Evolutionary conservation across 35 echinoderm and acorn worm species (phyloP).

Genomic region (Strongylocentrotus purpuratus): DNA sequence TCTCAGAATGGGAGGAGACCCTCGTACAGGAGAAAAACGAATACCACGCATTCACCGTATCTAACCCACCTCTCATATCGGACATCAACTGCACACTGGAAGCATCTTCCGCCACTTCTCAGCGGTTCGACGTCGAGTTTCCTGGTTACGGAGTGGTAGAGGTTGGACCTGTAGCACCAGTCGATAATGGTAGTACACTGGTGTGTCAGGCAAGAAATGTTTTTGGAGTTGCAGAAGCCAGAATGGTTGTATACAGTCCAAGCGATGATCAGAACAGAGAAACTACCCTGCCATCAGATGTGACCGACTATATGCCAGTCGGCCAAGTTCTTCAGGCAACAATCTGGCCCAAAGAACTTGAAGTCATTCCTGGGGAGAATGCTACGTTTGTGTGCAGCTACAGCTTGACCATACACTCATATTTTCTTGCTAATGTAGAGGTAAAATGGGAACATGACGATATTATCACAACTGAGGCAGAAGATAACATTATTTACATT

Average conservation of each 20-base stretch:
- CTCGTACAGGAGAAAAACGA: background rate
- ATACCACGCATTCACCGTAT: background rate
- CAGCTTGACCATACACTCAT: background rate
- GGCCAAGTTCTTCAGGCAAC: background rate
- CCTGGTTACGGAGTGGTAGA: background rate
- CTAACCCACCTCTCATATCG: background rate
- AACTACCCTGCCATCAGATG: background rate
- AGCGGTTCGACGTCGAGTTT: background rate
- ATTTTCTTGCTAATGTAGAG: background rate
- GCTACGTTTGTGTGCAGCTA: constrained; percentile 13
- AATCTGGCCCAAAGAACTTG: background rate
- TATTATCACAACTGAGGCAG: background rate
- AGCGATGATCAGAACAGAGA: background rate
- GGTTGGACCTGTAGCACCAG: background rate
- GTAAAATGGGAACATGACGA: background rate
- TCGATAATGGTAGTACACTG: constrained; percentile 1
- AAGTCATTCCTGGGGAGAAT: background rate
- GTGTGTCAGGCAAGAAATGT: constrained; percentile 7
- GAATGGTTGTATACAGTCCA: constrained; percentile 20
- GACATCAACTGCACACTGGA: constrained; percentile 39
- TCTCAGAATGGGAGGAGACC: background rate
- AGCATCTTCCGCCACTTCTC: background rate
- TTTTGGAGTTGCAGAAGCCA: background rate
- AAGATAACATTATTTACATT: background rate
- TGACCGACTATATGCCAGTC: background rate